Conservation (phyloP, 2,797 vertebrate genomes). For the Protonibea diacanthus region DNA sequence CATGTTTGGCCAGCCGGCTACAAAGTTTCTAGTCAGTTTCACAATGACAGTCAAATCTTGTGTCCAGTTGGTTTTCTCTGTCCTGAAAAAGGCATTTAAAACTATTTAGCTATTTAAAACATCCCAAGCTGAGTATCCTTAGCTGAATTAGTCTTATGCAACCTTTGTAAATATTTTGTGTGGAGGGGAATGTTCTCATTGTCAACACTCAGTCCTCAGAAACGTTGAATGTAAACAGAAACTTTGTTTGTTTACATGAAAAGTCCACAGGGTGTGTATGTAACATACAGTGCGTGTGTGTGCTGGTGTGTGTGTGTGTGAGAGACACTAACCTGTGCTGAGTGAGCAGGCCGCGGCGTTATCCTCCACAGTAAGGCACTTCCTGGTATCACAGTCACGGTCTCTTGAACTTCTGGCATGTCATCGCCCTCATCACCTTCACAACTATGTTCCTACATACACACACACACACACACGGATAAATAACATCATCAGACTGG, state of each 20-base stretch:
- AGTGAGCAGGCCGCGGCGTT: slow-evolving; percentile 90
- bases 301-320: not conserved
- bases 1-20: too few relatives aligned
- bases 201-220: not conserved
- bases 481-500: not conserved
- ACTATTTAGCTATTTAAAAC: too few relatives aligned
- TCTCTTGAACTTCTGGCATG: slow-evolving; percentile 91
- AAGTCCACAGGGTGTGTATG: not conserved
- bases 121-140: too few relatives aligned
- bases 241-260: not conserved
- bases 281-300: not conserved
- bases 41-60: too few relatives aligned
- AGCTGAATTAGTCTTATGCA: too few relatives aligned
- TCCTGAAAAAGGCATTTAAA: too few relatives aligned
- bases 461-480: slow-evolving; percentile 42
- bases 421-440: slow-evolving; percentile 88
- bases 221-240: not conserved
- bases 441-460: slow-evolving; percentile 78
- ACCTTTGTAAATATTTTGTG: too few relatives aligned
- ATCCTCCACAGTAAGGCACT: slow-evolving; percentile 98
- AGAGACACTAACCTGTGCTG: slow-evolving; percentile 87
- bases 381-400: slow-evolving; percentile 94
- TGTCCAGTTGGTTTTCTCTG: too few relatives aligned
- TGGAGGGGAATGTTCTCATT: not conserved
- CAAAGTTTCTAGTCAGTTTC: too few relatives aligned